phyloP scores from a whole-genome alignment of 2,888 invertebrate species.

The Amblyjoppa fuscipennis region DNA sequence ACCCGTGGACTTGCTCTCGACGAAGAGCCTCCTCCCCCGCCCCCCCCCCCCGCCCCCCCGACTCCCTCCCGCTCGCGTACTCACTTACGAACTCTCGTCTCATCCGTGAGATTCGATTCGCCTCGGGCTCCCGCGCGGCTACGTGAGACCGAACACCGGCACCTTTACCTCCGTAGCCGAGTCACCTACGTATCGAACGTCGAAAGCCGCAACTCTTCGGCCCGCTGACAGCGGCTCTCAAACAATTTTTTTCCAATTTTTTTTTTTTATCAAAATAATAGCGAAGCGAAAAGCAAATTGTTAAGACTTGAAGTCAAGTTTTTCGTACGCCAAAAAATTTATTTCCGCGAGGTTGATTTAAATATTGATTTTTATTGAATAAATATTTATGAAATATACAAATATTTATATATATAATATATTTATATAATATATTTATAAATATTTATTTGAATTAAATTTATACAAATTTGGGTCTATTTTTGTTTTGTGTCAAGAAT shows the following conservation, averaged over 20 bases:
- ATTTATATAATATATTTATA: no score
- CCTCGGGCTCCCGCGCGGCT: constrained; percentile 63
- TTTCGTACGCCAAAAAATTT: no score
- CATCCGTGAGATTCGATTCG: constrained; percentile 69
- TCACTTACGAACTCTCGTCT: constrained; percentile 33
- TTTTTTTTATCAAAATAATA: background rate
- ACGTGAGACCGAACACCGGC: constrained; percentile 32
- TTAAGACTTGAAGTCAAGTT: background rate
- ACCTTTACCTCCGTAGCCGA: constrained; percentile 65
- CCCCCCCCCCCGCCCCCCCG: background rate
- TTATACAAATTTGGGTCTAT: background rate
- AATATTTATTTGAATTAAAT: no score
- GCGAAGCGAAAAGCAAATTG: background rate
- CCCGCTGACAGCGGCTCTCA: constrained; percentile 46
- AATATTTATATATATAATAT: no score
- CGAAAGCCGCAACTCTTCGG: constrained; percentile 71
- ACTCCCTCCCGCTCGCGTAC: constrained; percentile 40
- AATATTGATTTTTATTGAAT: no score
- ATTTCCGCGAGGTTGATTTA: no score
- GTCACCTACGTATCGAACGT: constrained; percentile 70
- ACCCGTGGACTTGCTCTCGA: constrained; percentile 71
- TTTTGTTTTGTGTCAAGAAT: background rate
- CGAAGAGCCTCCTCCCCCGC: background rate
- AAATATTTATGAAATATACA: no score
- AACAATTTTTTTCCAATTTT: background rate